phyloP scores from a whole-genome alignment of 2,113 vertebrate species.

The Jacana jacana region DNA sequence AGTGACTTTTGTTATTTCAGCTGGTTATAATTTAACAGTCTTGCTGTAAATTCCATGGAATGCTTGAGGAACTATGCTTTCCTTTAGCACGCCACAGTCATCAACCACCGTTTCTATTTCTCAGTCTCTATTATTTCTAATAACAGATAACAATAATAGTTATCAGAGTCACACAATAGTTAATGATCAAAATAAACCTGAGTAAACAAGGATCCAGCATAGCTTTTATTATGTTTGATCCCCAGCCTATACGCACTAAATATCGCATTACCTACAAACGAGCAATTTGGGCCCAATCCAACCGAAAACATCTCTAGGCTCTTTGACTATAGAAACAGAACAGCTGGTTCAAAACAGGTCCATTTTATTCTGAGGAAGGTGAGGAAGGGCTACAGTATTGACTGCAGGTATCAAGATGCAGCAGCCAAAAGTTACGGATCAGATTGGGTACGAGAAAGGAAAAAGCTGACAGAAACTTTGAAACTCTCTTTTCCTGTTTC shows the following conservation, averaged over 20 bases:
- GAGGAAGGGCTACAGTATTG: neutral
- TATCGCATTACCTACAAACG: neutral
- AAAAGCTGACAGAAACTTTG: neutral
- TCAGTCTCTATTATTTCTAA: neutral
- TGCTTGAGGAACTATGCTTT: neutral
- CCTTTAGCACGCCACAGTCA: neutral
- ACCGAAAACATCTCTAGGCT: neutral
- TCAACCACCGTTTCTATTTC: neutral
- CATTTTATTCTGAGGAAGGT: neutral
- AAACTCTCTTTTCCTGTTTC: neutral
- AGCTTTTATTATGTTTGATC: neutral
- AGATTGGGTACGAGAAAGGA: neutral
- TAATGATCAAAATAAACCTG: neutral
- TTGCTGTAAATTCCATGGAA: neutral
- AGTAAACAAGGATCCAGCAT: neutral
- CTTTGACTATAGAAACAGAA: neutral
- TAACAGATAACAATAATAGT: neutral
- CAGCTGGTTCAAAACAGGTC: neutral
- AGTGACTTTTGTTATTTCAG: conserved; percentile 57
- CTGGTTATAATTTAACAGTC: conserved; percentile 58
- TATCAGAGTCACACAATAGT: neutral
- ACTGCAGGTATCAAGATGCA: neutral
- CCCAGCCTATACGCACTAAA: neutral
- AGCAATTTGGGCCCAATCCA: neutral
- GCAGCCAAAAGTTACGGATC: neutral